Percentiles rank a stretch among this genome's conserved stretches.
phyloP scores from a whole-genome alignment of 64 coral and sea anemone genomes.

The Anthopleura sola region DNA sequence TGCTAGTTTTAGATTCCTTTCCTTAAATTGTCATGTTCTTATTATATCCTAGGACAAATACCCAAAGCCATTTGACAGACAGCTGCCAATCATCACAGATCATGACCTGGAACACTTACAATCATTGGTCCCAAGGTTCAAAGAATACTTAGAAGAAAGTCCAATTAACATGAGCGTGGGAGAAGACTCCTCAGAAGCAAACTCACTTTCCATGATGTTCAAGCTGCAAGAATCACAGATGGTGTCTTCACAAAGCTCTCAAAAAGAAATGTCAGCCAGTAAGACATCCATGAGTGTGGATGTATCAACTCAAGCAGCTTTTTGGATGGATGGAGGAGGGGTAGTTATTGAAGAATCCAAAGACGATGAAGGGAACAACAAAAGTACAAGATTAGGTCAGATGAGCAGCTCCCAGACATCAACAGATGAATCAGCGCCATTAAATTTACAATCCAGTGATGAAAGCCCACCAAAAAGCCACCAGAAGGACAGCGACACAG shows the following conservation, averaged over 20 bases:
- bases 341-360: not conserved
- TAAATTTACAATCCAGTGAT: conserved; percentile 19
- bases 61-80: conserved; percentile 61
- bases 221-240: conserved; percentile 10
- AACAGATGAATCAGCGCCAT: conserved; percentile 10
- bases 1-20: too few species aligned
- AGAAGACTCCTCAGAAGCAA: conserved; percentile 42
- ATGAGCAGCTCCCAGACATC: conserved; percentile 31
- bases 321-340: conserved; percentile 19
- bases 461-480: not conserved
- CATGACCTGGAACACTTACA: conserved; percentile 61
- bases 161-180: conserved; percentile 66
- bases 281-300: conserved; percentile 75
- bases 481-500: conserved; percentile 56
- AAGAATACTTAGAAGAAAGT: conserved; percentile 44
- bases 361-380: conserved; percentile 4
- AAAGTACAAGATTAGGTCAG: not conserved
- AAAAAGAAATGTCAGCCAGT: conserved; percentile 31
- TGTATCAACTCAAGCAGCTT: conserved; percentile 41
- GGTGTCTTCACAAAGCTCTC: not conserved
- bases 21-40: not conserved
- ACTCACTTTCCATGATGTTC: conserved; percentile 23
- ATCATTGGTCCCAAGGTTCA: conserved; percentile 55
- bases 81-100: conserved; percentile 74
- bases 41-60: conserved; percentile 32